Evolutionary conservation across 2,797 vertebrate species (phyloP), one percentile per base, ranked within the genome.

Genomic region (Protonibea diacanthus): DNA sequence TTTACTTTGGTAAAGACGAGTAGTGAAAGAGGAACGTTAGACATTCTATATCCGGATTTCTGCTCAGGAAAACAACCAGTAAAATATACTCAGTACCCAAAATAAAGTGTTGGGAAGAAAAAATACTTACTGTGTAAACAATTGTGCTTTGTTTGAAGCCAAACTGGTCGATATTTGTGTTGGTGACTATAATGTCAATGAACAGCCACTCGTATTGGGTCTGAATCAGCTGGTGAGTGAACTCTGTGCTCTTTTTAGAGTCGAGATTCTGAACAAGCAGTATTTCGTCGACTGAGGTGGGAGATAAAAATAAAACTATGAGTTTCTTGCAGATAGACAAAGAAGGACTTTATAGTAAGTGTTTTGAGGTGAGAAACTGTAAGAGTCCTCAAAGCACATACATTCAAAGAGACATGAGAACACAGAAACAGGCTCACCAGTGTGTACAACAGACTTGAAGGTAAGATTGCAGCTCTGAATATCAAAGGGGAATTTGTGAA

Each of bases 401-500:
- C 40, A 42, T 42, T 42, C 40, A 42, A 42, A 23, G 4, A 53
- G 12, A 13, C 13, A 3, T 11, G 1, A 52, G 49, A 52, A 13
- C n/a, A 21, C n/a, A 23, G 21, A 2, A 23, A 23, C 12, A 14
- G 4, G 1, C 88, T 88, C 40, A 93, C 93, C 48, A 0, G 58
- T 6, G 74, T 92, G 66, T 4, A 83, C 21, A n/a, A 82, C 21
- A 1, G 91, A 91, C 47, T 76, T 87, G 78, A 93, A 86, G 0
- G 91, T 75, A 55, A 94, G 66, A 58, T n/a, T 87, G 85, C 93
- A 94, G 18, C 56, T 86, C 85, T 92, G 93, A 0, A 44, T 73
- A 74, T 94, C 93, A 0, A 94, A 91, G 27, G 93, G 93, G 57
- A 94, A 94, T 38, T 81, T 86, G 82, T 86, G 74, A 48, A 92